Conservation (phyloP, 1,140 invertebrate genomes). For the Rhynchophorus ferrugineus region DNA sequence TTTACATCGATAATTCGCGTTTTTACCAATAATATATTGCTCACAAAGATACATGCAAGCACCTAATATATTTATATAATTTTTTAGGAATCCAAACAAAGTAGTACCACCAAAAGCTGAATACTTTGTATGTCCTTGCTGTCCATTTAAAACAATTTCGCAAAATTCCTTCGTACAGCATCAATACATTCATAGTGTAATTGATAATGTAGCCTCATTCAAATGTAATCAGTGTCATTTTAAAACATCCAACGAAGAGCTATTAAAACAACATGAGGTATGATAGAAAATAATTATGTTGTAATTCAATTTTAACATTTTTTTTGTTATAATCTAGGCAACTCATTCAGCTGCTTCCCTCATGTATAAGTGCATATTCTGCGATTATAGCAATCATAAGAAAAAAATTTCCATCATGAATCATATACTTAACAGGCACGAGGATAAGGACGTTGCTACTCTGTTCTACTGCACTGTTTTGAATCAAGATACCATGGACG, state of each 20-base stretch:
- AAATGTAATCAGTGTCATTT: constrained; percentile 6
- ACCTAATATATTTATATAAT: too few species aligned
- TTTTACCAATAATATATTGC: too few species aligned
- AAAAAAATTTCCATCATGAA: constrained; percentile 11
- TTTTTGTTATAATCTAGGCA: constrained; percentile 6
- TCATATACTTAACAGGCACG: constrained; percentile 10
- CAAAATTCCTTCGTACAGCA: constrained; percentile 13
- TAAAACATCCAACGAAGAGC: constrained; percentile 2
- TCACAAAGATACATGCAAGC: too few species aligned
- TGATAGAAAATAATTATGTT: neutral
- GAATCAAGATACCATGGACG: constrained; percentile 2
- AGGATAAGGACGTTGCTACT: constrained; percentile 14
- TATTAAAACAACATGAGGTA: constrained; percentile 12
- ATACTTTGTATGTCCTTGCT: constrained; percentile 2
- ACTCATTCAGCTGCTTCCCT: constrained; percentile 1
- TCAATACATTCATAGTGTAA: constrained; percentile 5
- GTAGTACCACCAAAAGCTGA: too few species aligned
- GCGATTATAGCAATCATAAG: constrained; percentile 5
- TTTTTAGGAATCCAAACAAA: constrained; percentile 3
- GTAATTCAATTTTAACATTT: too few species aligned
- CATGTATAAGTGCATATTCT: constrained; percentile 12
- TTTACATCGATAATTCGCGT: too few species aligned
- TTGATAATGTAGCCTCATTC: neutral
- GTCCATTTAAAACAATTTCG: constrained; percentile 11
- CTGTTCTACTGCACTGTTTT: constrained; percentile 12